Percentiles rank a stretch among this genome's conserved stretches.
Evolutionary conservation across 2,797 vertebrate species (phyloP).

Genomic region (Girardinus metallicus): DNA sequence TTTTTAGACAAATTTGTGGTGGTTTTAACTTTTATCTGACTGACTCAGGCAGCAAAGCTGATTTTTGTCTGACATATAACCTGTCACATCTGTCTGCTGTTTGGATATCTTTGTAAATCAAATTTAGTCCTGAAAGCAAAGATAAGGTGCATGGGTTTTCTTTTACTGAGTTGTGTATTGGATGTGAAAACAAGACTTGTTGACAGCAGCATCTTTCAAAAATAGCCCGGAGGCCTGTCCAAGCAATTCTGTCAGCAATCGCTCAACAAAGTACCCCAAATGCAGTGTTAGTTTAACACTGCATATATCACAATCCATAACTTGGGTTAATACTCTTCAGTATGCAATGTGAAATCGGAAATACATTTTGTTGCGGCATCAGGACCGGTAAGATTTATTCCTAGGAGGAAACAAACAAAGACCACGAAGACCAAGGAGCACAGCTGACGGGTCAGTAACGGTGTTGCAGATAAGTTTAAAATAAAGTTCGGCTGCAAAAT

Average conservation of each 20-base stretch:
- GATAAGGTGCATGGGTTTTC: constrained; percentile 13
- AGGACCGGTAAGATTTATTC: not conserved
- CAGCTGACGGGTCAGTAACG: not conserved
- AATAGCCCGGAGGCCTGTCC: constrained; percentile 14
- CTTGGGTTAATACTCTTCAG: not conserved
- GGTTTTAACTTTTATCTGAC: not conserved
- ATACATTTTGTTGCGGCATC: not conserved
- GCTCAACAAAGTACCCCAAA: not conserved
- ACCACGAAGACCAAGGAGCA: not conserved
- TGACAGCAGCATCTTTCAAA: constrained; percentile 34
- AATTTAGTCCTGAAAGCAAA: constrained; percentile 24
- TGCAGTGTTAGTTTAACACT: not conserved
- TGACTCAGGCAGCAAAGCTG: not conserved
- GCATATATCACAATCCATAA: not conserved
- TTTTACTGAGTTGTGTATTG: constrained; percentile 19
- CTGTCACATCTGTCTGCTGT: not conserved
- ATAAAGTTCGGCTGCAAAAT: not conserved
- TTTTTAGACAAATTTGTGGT: not conserved
- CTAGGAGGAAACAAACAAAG: not conserved
- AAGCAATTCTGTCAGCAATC: constrained; percentile 4
- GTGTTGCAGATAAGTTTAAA: not conserved
- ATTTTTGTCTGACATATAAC: not conserved
- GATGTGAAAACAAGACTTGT: constrained; percentile 20
- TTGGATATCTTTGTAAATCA: constrained; percentile 21
- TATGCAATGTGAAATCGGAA: not conserved